Evolutionary conservation across 2,888 invertebrate species (phyloP), one percentile per base, ranked within the genome.

Genomic region (Watsonalla cultraria): DNA sequence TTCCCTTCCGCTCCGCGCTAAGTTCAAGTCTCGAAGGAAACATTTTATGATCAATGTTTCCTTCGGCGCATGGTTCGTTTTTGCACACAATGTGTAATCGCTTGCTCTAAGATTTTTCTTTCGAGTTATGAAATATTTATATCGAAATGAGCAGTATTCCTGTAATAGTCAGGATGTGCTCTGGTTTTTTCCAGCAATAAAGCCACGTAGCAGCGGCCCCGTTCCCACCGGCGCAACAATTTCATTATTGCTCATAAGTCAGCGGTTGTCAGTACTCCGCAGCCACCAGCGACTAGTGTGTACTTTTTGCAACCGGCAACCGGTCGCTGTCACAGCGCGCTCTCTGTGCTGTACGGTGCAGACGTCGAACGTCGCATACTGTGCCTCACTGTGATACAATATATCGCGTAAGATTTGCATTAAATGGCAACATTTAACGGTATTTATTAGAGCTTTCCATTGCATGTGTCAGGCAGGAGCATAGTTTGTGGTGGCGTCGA

Each of bases 191-290:
- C 37, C 14, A 5, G 49, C 45, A 47, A 47, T 47, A 52, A 13
- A 47, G 45, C 37, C 37, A 14, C 48, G 48, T 48, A 7, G 14
- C 37, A 6, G 46, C 46, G 52, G 46, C 37, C 24, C 47, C n/a
- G 54, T 54, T 54, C 54, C 54, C 54, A 54, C 51, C 50, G 42
- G 51, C 39, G 34, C 47, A 45, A 37, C 39, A 14, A 35, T 48
- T 35, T 35, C 47, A 48, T 35, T 48, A 48, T 35, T 35, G 47
- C 47, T 8, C 13, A 48, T 48, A 34, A 48, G 47, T 48, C 35
- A 48, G 34, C 47, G 47, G 35, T 35, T 48, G 47, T 48, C 34
- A 37, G 37, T 37, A 37, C 7, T 37, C 7, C 5, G 5, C 37
- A 37, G 37, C 37, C 37, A 8, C 37, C 8, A 37, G 37, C 7